Percentiles rank a stretch among this genome's conserved stretches.
phyloP scores from a whole-genome alignment of 2,888 invertebrate genomes.

The Patella ulyssiponensis region DNA sequence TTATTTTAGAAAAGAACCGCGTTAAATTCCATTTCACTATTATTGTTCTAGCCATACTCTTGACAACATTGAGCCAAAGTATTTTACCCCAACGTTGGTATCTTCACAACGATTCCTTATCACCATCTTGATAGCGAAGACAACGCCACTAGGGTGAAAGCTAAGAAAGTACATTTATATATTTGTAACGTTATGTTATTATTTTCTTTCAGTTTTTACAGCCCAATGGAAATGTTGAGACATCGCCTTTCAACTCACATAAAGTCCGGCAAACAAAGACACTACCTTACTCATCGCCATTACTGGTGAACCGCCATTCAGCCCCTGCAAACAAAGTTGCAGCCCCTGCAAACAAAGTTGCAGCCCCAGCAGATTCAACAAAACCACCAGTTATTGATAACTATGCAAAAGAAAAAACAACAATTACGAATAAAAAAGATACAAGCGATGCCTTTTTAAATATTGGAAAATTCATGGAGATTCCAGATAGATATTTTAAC shows the following conservation, averaged over 20 bases:
- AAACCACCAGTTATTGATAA: no score
- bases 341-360: neutral
- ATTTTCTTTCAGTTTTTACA: neutral
- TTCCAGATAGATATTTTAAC: neutral
- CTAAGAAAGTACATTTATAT: no score
- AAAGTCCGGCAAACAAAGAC: neutral
- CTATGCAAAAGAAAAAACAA: no score
- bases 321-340: neutral
- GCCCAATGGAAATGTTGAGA: neutral
- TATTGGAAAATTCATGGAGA: neutral
- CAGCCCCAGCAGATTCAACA: neutral
- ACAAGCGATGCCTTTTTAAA: no score
- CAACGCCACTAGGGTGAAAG: no score
- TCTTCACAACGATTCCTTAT: no score
- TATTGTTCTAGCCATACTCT: no score
- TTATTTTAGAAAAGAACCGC: neutral
- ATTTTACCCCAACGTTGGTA: no score
- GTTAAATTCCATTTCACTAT: no score
- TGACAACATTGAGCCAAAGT: no score
- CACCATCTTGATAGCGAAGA: no score
- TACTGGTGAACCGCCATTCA: neutral
- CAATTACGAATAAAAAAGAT: no score
- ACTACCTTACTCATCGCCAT: neutral
- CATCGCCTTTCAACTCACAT: neutral
- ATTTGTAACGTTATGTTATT: neutral